These are phyloP conservation scores for Uropetala carovei DNA, from an alignment of 2,888 invertebrate genomes.

Conservation along the genomic window DNA sequence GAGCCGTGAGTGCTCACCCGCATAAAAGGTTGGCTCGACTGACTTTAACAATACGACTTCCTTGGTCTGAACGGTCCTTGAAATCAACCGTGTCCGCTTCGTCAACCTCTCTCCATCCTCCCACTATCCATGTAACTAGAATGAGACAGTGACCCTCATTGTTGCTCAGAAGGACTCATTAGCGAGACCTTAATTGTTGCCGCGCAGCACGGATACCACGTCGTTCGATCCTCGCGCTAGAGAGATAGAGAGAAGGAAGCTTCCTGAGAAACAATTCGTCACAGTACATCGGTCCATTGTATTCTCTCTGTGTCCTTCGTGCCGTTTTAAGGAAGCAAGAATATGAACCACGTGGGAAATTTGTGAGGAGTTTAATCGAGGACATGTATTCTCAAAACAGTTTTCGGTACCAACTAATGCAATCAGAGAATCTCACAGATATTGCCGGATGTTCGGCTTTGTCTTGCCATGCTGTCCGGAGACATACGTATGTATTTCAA, in stretches of 20 bases:
- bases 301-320: background rate
- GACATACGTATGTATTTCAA: no score
- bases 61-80: background rate
- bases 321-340: background rate
- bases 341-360: no score
- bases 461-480: no score
- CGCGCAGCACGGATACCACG: background rate
- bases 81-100: background rate
- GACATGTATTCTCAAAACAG: no score
- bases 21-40: background rate
- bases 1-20: background rate
- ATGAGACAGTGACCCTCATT: background rate
- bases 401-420: no score
- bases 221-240: no score
- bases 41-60: background rate
- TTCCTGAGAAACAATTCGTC: background rate
- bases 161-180: background rate
- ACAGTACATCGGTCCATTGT: background rate
- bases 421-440: no score
- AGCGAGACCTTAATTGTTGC: background rate
- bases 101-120: background rate
- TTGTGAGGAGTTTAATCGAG: no score
- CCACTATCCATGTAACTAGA: no score
- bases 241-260: no score
- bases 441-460: no score